Percentiles rank a stretch among this genome's conserved stretches.
These are phyloP conservation scores for Drosophila pachea DNA, from an alignment of 1,140 invertebrate genomes.

Conservation along the genomic window DNA sequence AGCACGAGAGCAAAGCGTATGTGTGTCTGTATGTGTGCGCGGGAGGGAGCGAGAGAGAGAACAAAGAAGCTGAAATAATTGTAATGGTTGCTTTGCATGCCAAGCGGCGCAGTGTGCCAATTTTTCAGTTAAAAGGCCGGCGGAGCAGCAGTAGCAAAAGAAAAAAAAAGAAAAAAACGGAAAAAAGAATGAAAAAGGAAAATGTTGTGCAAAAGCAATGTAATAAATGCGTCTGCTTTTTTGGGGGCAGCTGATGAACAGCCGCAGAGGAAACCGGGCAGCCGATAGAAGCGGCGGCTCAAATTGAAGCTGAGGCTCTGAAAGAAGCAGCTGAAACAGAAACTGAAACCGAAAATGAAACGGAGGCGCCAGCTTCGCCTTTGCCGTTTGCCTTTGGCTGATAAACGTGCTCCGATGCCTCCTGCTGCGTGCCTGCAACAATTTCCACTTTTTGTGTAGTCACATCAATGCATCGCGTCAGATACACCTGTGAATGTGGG, in stretches of 20 bases:
- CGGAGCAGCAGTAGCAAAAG: not conserved
- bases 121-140: slow-evolving; percentile 74
- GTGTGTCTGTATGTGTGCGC: too few relatives aligned
- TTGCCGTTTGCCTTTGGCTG: slow-evolving; percentile 43
- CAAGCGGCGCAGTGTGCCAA: slow-evolving; percentile 68
- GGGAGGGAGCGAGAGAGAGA: not conserved
- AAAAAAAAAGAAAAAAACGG: slow-evolving; percentile 10
- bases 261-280: slow-evolving; percentile 55
- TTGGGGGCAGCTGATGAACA: slow-evolving; percentile 57
- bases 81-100: slow-evolving; percentile 71
- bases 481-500: slow-evolving; percentile 45
- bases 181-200: slow-evolving; percentile 17
- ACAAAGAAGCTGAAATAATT: slow-evolving; percentile 41
- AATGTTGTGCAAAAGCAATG: slow-evolving; percentile 62
- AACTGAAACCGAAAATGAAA: slow-evolving; percentile 12
- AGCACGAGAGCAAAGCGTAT: slow-evolving; percentile 1
- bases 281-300: slow-evolving; percentile 34
- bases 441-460: slow-evolving; percentile 48
- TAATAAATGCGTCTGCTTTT: slow-evolving; percentile 73
- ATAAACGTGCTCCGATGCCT: slow-evolving; percentile 38
- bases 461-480: slow-evolving; percentile 63
- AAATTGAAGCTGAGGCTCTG: slow-evolving; percentile 4
- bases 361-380: slow-evolving; percentile 19
- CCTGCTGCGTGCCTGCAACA: slow-evolving; percentile 19
- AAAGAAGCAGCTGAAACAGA: slow-evolving; percentile 11